A percentile compares a stretch with the other conserved stretches of the same genome.
phyloP scores from a whole-genome alignment of 2,888 invertebrate species.

The Zele albiditarsus region DNA sequence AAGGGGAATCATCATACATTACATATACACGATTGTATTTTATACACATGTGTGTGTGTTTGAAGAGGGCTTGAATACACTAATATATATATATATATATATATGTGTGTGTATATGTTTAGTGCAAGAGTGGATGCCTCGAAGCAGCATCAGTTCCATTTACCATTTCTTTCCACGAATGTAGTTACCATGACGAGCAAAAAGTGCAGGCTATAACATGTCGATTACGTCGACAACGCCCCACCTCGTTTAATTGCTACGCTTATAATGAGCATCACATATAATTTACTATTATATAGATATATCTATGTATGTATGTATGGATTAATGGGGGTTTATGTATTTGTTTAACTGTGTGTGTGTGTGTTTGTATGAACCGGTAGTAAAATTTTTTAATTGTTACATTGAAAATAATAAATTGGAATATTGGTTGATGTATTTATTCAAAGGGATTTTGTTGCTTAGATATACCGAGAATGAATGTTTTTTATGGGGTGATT shows the following conservation, averaged over 20 bases:
- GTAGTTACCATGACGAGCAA: conserved; percentile 65
- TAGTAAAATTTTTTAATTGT: too few species aligned
- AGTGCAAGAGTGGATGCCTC: conserved; percentile 46
- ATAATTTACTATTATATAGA: conserved; percentile 28
- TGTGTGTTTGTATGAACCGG: too few species aligned
- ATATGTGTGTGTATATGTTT: conserved; percentile 44
- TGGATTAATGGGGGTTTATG: too few species aligned
- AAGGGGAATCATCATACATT: background rate
- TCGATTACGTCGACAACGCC: conserved; percentile 58
- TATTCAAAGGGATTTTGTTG: too few species aligned
- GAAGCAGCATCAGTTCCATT: conserved; percentile 55
- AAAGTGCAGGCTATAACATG: conserved; percentile 49
- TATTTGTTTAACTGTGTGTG: too few species aligned
- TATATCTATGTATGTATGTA: background rate
- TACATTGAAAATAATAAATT: too few species aligned
- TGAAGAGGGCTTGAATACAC: too few species aligned
- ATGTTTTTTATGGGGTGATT: too few species aligned
- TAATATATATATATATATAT: conserved; percentile 38
- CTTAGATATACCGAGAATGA: too few species aligned
- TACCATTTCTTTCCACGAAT: conserved; percentile 68
- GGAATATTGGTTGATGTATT: too few species aligned
- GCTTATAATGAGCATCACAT: conserved; percentile 56
- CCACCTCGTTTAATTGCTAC: conserved; percentile 61
- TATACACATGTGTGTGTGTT: too few species aligned
- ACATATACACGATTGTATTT: too few species aligned